Base-by-base conservation (phyloP, 2,113 vertebrate genomes). In the Sardina pilchardus region DNA sequence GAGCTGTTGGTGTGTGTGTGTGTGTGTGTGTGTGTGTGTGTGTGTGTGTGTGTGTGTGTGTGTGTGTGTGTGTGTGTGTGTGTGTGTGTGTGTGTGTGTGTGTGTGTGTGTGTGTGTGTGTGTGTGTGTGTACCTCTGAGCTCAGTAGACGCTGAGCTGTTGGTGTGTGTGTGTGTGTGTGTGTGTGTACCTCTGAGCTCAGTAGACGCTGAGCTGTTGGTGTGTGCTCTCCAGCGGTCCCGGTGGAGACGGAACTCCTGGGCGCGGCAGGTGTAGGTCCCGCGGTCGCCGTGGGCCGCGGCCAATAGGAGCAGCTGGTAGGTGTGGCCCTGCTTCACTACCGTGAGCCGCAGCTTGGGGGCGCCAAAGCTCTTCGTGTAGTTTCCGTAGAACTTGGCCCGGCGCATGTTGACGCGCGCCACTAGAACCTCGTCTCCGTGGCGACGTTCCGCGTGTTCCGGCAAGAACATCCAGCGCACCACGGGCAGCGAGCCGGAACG, bases 331-430 rank as follows among this genome's bases (percentile, higher is more conserved):
- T 93, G 95, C 67, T 94, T 94, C 81, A 97, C 95, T 87, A 97
- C 96, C 0, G 93, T 92, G 85, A 99, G 94, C 84, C 92, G 96
- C 85, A 98, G 92, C 90, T 97, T 96, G 84, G 94, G 95, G 87
- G 95, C 96, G 0, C 93, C 87, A 88, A 95, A 95, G 21, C 91
- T 93, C 83, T 96, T 96, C 10, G 96, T 97, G 85, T 97, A 99
- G 92, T 98, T 99, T 19, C 97, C 97, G 0, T 98, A 99, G 86
- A 97, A 97, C 81, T 97, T 97, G 30, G 96, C 96, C 47, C 94
- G 91, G 7, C 96, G 94, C 91, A 97, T 97, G 91, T 98, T 99
- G 94, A 99, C 96, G 50, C 96, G 96, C 0, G 97, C 96, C 85
- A 99, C 97, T 53, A 98, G 92, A 82, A 94, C 93, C 63, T 98